Percentiles rank a stretch among this genome's conserved stretches.
Evolutionary conservation across 2,888 invertebrate genomes (phyloP).

Genomic region (Parelbella ahira): DNA sequence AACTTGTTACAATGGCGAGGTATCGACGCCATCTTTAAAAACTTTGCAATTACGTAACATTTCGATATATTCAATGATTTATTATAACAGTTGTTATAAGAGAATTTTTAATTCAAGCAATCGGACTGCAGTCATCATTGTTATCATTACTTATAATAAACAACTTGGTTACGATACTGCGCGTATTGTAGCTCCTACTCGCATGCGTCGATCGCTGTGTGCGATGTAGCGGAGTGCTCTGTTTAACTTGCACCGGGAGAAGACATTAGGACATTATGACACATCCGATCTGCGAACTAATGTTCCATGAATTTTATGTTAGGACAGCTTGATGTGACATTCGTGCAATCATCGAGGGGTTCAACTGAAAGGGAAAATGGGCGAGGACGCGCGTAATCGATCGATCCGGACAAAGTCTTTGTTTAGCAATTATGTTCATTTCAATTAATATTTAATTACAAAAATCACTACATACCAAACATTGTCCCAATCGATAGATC

Average conservation of each 20-base stretch:
- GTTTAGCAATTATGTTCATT: background rate
- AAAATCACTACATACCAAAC: constrained; percentile 21
- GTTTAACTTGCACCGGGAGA: constrained; percentile 57
- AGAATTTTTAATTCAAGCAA: constrained; percentile 5
- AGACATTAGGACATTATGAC: constrained; percentile 42
- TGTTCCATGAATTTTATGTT: constrained; percentile 26
- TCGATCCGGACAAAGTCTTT: constrained; percentile 9
- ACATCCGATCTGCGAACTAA: constrained; percentile 31
- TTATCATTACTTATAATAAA: constrained; percentile 29
- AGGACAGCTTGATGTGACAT: constrained; percentile 18
- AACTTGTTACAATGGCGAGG: too few relatives aligned
- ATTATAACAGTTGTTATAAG: too few relatives aligned
- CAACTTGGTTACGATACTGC: constrained; percentile 40
- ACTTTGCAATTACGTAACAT: too few relatives aligned
- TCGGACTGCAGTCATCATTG: constrained; percentile 10
- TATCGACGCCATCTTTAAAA: too few relatives aligned
- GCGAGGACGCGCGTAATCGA: constrained; percentile 28
- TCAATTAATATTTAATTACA: background rate
- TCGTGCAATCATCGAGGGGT: constrained; percentile 30
- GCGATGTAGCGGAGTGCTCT: constrained; percentile 69
- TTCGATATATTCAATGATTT: too few relatives aligned
- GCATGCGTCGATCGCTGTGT: constrained; percentile 74
- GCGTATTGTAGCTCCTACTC: constrained; percentile 59
- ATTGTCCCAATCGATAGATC: constrained; percentile 24
- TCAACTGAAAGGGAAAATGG: constrained; percentile 5